Evolutionary conservation across 2,888 invertebrate genomes (phyloP).

Genomic region (Andrena praecox): DNA sequence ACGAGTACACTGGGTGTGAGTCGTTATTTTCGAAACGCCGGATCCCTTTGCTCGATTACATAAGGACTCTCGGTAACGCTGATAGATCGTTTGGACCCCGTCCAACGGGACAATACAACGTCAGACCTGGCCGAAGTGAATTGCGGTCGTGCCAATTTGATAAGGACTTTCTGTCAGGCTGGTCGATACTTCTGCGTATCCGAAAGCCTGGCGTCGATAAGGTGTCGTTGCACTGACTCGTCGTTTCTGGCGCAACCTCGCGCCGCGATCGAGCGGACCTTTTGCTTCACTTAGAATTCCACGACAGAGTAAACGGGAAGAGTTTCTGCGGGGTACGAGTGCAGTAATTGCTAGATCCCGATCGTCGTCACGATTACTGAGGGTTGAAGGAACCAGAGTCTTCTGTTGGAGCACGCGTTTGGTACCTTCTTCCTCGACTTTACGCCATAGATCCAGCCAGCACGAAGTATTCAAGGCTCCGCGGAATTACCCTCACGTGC

Average conservation of each 20-base stretch:
- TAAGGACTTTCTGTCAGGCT: slow-evolving; percentile 54
- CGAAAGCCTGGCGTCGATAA: slow-evolving; percentile 1
- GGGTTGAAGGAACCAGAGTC: too few species aligned
- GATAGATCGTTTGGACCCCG: slow-evolving; percentile 57
- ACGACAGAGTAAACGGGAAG: too few species aligned
- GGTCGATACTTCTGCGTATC: slow-evolving; percentile 37
- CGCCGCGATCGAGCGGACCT: not conserved
- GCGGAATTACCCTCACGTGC: not conserved
- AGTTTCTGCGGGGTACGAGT: too few species aligned
- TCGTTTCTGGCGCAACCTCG: not conserved
- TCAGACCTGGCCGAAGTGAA: slow-evolving; percentile 40
- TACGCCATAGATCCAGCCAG: not conserved
- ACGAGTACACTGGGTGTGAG: slow-evolving; percentile 8
- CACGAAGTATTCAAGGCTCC: not conserved
- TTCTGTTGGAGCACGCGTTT: not conserved
- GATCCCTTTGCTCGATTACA: slow-evolving; percentile 46
- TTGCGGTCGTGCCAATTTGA: slow-evolving; percentile 66
- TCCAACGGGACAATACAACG: slow-evolving; percentile 61
- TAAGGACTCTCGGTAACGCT: slow-evolving; percentile 56
- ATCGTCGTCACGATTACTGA: too few species aligned
- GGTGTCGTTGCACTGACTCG: slow-evolving; percentile 29
- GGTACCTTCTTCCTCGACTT: not conserved
- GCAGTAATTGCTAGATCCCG: too few species aligned
- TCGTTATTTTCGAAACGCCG: slow-evolving; percentile 65
- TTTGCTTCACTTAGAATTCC: not conserved